phyloP scores from a whole-genome alignment of 2,113 vertebrate genomes.

The Podarcis muralis region DNA sequence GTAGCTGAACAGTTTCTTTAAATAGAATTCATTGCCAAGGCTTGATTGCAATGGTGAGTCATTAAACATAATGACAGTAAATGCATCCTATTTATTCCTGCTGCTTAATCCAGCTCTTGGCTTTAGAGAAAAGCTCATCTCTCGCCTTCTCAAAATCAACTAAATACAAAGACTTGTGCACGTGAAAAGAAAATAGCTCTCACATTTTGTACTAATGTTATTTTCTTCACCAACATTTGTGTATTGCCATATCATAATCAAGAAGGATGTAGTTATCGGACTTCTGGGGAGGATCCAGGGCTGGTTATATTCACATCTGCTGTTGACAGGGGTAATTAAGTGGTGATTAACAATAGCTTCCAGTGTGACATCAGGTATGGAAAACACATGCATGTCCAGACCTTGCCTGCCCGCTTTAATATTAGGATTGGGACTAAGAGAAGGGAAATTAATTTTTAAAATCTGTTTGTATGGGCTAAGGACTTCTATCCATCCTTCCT shows the following conservation, averaged over 20 bases:
- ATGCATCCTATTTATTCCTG: slow-evolving; percentile 59
- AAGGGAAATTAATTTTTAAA: no score
- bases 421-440: no score
- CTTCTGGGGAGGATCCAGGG: no score
- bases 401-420: no score
- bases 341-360: no score
- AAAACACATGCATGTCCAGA: no score
- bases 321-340: no score
- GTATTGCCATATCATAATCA: slow-evolving; percentile 26
- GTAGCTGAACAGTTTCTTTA: slow-evolving; percentile 36
- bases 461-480: no score
- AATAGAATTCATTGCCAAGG: slow-evolving; percentile 55
- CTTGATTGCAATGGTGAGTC: slow-evolving; percentile 60
- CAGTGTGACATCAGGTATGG: no score
- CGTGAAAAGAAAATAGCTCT: background rate
- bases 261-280: slow-evolving; percentile 17
- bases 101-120: slow-evolving; percentile 57
- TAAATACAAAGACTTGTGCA: background rate
- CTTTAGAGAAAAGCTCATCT: slow-evolving; percentile 35
- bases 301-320: no score
- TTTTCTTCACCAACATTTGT: background rate
- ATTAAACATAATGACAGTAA: slow-evolving; percentile 63
- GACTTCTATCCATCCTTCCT: no score
- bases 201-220: background rate
- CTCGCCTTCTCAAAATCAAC: slow-evolving; percentile 42